Evolutionary conservation across 2,797 vertebrate genomes (phyloP).

Genomic region (Cichlasoma orientale): DNA sequence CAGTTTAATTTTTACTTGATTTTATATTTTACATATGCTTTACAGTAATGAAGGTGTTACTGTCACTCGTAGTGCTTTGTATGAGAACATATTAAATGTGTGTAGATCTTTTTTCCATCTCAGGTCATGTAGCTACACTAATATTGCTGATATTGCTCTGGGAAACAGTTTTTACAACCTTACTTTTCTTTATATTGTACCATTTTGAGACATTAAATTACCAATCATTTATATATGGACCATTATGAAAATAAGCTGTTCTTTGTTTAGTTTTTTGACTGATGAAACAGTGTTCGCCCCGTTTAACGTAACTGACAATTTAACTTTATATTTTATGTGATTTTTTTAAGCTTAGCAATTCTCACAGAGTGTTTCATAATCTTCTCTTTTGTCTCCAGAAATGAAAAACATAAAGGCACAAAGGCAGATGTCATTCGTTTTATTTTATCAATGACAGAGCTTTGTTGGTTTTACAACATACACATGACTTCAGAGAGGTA

Average conservation of each 20-base stretch:
- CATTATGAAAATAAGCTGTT: not conserved
- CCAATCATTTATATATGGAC: not conserved
- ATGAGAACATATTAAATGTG: too few relatives aligned
- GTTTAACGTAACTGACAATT: not conserved
- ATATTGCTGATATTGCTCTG: not conserved
- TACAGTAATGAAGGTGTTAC: too few relatives aligned
- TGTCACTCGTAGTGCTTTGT: too few relatives aligned
- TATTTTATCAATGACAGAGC: slow-evolving; percentile 55
- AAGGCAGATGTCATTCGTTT: slow-evolving; percentile 50
- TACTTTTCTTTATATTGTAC: not conserved
- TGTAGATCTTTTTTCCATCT: too few relatives aligned
- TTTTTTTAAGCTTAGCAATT: slow-evolving; percentile 10
- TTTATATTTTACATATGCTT: not conserved
- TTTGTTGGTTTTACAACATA: slow-evolving; percentile 67
- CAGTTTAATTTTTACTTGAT: not conserved
- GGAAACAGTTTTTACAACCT: not conserved
- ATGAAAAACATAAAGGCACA: slow-evolving; percentile 38
- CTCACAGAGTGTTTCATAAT: slow-evolving; percentile 14
- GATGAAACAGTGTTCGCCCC: not conserved
- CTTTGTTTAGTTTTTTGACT: not conserved
- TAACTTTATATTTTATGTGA: not conserved
- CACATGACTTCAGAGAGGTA: slow-evolving; percentile 58
- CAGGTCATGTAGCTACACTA: too few relatives aligned
- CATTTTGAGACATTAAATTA: not conserved
- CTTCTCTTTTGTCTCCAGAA: slow-evolving; percentile 20